Conservation (phyloP, 2,113 vertebrate species). For the Odontesthes bonariensis region DNA sequence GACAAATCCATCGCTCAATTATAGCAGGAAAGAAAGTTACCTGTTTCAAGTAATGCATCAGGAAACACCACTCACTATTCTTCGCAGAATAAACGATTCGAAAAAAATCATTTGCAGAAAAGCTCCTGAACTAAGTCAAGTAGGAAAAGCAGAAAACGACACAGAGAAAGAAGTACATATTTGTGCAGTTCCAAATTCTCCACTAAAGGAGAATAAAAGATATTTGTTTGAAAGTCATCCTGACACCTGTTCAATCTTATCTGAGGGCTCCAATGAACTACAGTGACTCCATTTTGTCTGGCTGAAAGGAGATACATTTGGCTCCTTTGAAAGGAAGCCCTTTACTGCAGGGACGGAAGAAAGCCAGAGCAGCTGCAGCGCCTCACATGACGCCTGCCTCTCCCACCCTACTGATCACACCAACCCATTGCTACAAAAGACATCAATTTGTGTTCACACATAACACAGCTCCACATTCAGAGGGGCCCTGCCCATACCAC, state of each 20-base stretch:
- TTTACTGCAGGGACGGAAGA: conserved; percentile 51
- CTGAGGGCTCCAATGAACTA: conserved; percentile 46
- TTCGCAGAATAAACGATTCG: conserved; percentile 6
- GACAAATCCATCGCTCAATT: conserved; percentile 24
- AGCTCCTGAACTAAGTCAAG: conserved; percentile 6
- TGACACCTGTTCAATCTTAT: conserved; percentile 67
- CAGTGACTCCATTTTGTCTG: conserved; percentile 52
- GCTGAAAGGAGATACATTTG: conserved; percentile 64
- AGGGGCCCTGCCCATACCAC: conserved; percentile 33
- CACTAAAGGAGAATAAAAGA: conserved; percentile 35
- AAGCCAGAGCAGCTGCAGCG: conserved; percentile 64
- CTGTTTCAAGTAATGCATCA: conserved; percentile 5
- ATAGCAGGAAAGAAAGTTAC: background rate
- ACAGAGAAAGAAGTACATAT: conserved; percentile 10
- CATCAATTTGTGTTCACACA: conserved; percentile 67
- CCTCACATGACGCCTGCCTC: conserved; percentile 49
- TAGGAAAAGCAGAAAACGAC: conserved; percentile 9
- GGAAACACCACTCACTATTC: conserved; percentile 7
- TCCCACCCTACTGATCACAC: conserved; percentile 49
- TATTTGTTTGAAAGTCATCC: conserved; percentile 42
- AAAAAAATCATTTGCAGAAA: conserved; percentile 16
- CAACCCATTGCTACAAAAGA: conserved; percentile 56
- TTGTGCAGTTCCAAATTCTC: conserved; percentile 16
- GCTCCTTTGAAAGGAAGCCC: conserved; percentile 64
- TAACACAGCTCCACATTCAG: conserved; percentile 47